Percentiles rank a stretch among this genome's conserved stretches.
Conservation (phyloP, 2,888 invertebrate genomes). For the Chironomus riparius region DNA sequence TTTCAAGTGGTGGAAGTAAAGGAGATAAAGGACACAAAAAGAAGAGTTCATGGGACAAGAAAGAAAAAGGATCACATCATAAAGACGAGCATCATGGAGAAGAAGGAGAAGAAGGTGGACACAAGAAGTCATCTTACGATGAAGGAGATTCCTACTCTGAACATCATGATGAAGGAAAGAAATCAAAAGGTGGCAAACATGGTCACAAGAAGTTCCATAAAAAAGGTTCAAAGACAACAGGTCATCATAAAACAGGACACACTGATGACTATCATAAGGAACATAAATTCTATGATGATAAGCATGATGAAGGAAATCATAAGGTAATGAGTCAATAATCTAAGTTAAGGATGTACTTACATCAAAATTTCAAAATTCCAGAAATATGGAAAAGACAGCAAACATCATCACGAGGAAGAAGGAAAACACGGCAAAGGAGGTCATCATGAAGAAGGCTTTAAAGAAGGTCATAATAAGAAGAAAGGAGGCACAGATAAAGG, state of each 20-base stretch:
- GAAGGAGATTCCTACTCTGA: conserved; percentile 66
- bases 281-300: conserved; percentile 81
- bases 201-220: conserved; percentile 77
- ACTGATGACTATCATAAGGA: conserved; percentile 82
- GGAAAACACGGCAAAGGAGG: conserved; percentile 75
- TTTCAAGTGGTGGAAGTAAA: conserved; percentile 54
- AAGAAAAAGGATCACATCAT: conserved; percentile 66
- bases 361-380: not conserved
- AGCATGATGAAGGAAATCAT: conserved; percentile 75
- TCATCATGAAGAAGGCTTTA: conserved; percentile 67
- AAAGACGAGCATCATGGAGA: conserved; percentile 70
- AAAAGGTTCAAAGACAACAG: conserved; percentile 76
- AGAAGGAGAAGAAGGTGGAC: conserved; percentile 67
- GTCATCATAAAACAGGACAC: conserved; percentile 76
- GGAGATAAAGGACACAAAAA: conserved; percentile 71
- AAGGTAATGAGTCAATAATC: too few relatives aligned
- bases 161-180: conserved; percentile 62
- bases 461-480: conserved; percentile 72
- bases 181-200: conserved; percentile 71
- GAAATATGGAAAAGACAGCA: conserved; percentile 70
- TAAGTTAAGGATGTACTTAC: too few relatives aligned
- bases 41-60: conserved; percentile 68
- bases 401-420: conserved; percentile 67
- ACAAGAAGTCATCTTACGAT: conserved; percentile 72
- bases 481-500: conserved; percentile 75